Conservation (phyloP, 2,888 invertebrate genomes). For the Heteropelma amictum region DNA sequence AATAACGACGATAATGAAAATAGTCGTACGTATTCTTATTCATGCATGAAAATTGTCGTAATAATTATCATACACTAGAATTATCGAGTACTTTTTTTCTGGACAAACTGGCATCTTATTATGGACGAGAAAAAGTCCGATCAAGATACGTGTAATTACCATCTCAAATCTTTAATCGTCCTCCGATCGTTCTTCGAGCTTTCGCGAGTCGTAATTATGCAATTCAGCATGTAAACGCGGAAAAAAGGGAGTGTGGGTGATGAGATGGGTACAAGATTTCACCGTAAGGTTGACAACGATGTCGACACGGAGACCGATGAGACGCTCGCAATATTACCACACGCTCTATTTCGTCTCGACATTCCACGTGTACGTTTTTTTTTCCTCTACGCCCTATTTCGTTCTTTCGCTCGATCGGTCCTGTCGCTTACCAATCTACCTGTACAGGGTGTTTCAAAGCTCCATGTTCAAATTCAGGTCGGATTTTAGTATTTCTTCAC, state of each 20-base stretch:
- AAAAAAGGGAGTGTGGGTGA: conserved; percentile 1
- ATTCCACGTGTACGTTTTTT: conserved; percentile 33
- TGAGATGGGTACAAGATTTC: conserved; percentile 33
- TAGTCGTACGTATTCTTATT: too few species aligned
- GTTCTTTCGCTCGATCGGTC: conserved; percentile 51
- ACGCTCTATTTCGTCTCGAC: conserved; percentile 53
- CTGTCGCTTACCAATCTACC: too few species aligned
- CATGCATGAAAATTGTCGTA: too few species aligned
- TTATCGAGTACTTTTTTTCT: too few species aligned
- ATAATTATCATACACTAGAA: too few species aligned
- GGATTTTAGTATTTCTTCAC: too few species aligned
- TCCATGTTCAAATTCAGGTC: too few species aligned
- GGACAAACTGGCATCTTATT: too few species aligned
- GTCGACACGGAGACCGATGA: conserved; percentile 16
- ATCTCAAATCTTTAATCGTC: not conserved
- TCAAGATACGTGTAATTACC: conserved; percentile 1
- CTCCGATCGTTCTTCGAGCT: not conserved
- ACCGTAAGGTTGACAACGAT: conserved; percentile 12
- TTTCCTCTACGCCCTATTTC: conserved; percentile 55
- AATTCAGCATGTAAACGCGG: not conserved
- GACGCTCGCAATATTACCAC: conserved; percentile 37
- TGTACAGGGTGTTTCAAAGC: too few species aligned
- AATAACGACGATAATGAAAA: too few species aligned
- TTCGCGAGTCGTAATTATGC: not conserved
- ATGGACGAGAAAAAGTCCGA: not conserved